Evolutionary conservation across 2,797 vertebrate genomes (phyloP), one percentile per base, ranked within the genome.

Genomic region (Neopelma chrysocephalum): DNA sequence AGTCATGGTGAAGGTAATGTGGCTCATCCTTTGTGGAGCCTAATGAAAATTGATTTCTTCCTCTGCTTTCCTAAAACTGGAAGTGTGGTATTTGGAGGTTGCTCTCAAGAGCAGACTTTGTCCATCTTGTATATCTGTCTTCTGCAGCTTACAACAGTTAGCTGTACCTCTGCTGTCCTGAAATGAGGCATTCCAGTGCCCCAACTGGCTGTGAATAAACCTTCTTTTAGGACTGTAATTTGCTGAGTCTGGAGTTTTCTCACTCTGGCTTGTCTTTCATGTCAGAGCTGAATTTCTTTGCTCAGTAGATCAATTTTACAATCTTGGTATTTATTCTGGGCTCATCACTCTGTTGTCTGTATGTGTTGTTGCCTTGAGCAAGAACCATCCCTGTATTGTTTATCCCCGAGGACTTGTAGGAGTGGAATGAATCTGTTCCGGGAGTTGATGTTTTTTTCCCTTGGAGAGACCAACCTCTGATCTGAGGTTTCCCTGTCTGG

Each of bases 261-360:
- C 50, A 42, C 20, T 79, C 56, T 80, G 61, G 25, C 75, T 96
- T 92, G 72, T 85, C 93, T 92, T 85, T 89, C 60, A 47, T 81
- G 68, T 94, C 72, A 89, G 69, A 87, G 79, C 82, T 62, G 94
- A 92, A 83, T 96, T 96, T 95, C 92, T 96, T 92, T 94, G 85
- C 95, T 87, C 81, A 58, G 92, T 95, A 96, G 92, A 96, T 95
- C 94, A 92, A 75, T 94, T 96, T 96, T 97, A 94, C 83, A 87
- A 92, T 84, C 91, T 96, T 87, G 81, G 92, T 95, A 82, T 95
- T 97, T 96, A 96, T 94, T 96, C 93, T 87, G 81, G 72, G 71
- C 95, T 95, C 94, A 92, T 96, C 94, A 38, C 86, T 80, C 45
- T 85, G 93, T 84, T 96, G 81, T 94, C 90, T 95, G 71, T 80